Percentiles rank a stretch among this genome's conserved stretches.
Evolutionary conservation across 2,888 invertebrate genomes (phyloP).

Genomic region (Autographa gamma): DNA sequence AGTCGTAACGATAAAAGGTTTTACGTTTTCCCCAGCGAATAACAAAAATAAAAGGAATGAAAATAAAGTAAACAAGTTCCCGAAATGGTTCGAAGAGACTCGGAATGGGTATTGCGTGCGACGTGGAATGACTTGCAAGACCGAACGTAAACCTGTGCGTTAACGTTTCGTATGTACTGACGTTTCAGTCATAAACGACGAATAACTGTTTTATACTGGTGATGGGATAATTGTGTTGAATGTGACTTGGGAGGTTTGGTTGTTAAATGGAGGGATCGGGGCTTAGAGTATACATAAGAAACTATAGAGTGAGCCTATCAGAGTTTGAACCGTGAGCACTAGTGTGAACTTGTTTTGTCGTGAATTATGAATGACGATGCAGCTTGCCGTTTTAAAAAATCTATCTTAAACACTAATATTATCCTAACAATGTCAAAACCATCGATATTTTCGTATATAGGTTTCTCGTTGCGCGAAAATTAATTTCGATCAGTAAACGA

Average conservation of each 20-base stretch:
- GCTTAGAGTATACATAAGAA: too few relatives aligned
- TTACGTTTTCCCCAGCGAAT: slow-evolving; percentile 49
- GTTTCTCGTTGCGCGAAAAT: too few relatives aligned
- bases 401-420: too few relatives aligned
- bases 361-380: too few relatives aligned
- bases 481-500: too few relatives aligned
- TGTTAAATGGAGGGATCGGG: not conserved
- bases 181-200: slow-evolving; percentile 21
- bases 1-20: slow-evolving; percentile 57
- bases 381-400: too few relatives aligned
- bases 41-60: slow-evolving; percentile 56
- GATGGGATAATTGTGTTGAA: slow-evolving; percentile 1
- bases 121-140: slow-evolving; percentile 37
- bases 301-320: too few relatives aligned
- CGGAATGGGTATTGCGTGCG: slow-evolving; percentile 48
- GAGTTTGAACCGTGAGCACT: too few relatives aligned
- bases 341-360: too few relatives aligned
- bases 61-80: slow-evolving; percentile 57
- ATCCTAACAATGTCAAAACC: too few relatives aligned
- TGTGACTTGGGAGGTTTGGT: not conserved
- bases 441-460: too few relatives aligned
- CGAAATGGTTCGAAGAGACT: slow-evolving; percentile 52
- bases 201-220: slow-evolving; percentile 19
- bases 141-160: slow-evolving; percentile 22
- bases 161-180: slow-evolving; percentile 11